Base-by-base conservation (phyloP, 2,888 invertebrate genomes). In the Nymphalis polychloros region DNA sequence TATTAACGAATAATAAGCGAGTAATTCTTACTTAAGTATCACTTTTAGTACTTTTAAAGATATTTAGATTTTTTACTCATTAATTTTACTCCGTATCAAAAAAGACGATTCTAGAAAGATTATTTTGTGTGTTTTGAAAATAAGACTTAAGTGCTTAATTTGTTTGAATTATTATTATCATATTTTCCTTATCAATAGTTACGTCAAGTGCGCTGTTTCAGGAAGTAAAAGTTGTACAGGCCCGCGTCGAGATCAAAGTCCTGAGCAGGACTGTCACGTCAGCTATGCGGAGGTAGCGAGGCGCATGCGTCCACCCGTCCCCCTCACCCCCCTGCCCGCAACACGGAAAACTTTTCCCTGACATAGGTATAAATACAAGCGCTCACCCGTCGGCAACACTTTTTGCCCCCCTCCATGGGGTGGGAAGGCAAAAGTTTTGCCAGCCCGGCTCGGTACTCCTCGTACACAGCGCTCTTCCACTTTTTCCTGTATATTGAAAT, bases 401-500 rank as follows among this genome's bases (percentile, higher is more conserved):
- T 92, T 92, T 92, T 91, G 90, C 91, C 91, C 90, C 91, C 83
- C 81, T 78, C 72, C 76, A 82, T 86, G 85, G 86, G 81, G 79
- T 81, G 84, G 85, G 90, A 87, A 74, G 88, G 89, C 82, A 90
- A 92, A 93, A 92, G 82, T 91, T 92, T 92, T 88, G 86, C 90
- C 86, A 87, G 83, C 90, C 90, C 86, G 81, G 84, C 88, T 87
- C 87, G 82, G 87, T 86, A 84, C 90, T 89, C 87, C n/a, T n/a
- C 86, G 89, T 90, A 89, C 89, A 91, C 91, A 90, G 89, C 86
- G 90, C 92, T 91, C 90, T 90, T 91, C 90, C 88, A 92, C 89
- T 92, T 92, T 92, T 92, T 92, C 92, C 92, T 91, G 91, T 92
- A 90, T 89, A 92, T 92, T 92, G 92, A 92, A 92, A 92, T 90